Evolutionary conservation across 2,888 invertebrate species (phyloP).

Genomic region (Xylocampa areola): DNA sequence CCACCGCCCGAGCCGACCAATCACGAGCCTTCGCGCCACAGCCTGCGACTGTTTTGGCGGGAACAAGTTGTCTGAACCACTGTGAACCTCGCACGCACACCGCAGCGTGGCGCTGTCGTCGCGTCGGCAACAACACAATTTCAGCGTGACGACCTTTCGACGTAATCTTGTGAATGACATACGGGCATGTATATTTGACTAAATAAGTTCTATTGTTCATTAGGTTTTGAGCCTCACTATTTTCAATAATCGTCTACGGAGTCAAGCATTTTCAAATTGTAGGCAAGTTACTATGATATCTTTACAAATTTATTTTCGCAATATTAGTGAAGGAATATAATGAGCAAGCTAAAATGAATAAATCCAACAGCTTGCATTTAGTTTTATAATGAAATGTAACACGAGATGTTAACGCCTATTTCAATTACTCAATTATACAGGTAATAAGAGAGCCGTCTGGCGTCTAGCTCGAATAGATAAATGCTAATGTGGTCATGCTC

Average conservation of each 20-base stretch:
- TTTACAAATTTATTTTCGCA: no score
- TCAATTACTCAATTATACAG: conserved; percentile 65
- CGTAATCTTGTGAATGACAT: conserved; percentile 75
- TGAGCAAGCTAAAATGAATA: background rate
- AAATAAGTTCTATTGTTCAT: conserved; percentile 53
- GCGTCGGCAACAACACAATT: conserved; percentile 70
- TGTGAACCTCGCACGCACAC: conserved; percentile 64
- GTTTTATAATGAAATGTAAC: conserved; percentile 37
- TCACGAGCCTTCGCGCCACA: conserved; percentile 87
- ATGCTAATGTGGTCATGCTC: conserved; percentile 70
- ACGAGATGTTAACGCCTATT: conserved; percentile 54
- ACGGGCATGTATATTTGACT: conserved; percentile 64
- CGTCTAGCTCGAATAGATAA: conserved; percentile 65
- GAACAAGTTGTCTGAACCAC: conserved; percentile 69
- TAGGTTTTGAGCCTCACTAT: conserved; percentile 15
- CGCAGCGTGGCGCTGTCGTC: conserved; percentile 70
- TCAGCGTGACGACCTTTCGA: conserved; percentile 77
- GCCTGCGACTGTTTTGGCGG: conserved; percentile 87
- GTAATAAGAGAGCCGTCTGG: conserved; percentile 63
- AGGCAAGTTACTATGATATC: background rate
- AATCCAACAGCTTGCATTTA: conserved; percentile 2
- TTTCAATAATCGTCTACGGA: conserved; percentile 5
- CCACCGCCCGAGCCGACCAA: conserved; percentile 77
- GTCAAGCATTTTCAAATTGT: background rate
- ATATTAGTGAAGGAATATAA: background rate